Evolutionary conservation across 2,888 invertebrate species (phyloP).

Genomic region (Amblyteles armatorius): DNA sequence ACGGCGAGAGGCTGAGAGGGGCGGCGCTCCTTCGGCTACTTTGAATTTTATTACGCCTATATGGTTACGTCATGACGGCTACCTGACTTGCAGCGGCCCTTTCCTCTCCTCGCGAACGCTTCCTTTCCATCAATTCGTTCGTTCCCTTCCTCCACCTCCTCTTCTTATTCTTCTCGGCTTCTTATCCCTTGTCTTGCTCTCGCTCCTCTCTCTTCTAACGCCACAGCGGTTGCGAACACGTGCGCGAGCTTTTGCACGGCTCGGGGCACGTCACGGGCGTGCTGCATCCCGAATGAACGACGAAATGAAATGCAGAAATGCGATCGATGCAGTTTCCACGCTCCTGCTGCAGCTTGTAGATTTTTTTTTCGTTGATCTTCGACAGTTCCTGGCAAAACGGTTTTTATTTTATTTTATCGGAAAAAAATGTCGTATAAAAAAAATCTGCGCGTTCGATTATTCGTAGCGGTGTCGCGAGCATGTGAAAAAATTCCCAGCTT

Average conservation of each 20-base stretch:
- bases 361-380: too few species aligned
- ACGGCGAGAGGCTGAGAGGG: constrained; percentile 25
- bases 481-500: too few species aligned
- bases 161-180: constrained; percentile 13
- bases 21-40: constrained; percentile 68
- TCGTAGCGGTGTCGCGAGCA: too few species aligned
- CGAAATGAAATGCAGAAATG: constrained; percentile 53
- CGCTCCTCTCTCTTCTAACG: neutral
- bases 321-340: constrained; percentile 21
- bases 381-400: too few species aligned
- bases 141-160: constrained; percentile 29
- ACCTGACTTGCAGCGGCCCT: constrained; percentile 61
- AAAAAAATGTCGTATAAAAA: too few species aligned
- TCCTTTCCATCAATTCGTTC: constrained; percentile 51
- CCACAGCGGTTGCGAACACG: constrained; percentile 37
- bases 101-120: constrained; percentile 21
- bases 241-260: constrained; percentile 51
- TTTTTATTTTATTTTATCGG: too few species aligned
- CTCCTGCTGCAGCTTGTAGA: neutral
- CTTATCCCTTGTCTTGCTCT: constrained; percentile 14
- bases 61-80: constrained; percentile 65
- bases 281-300: constrained; percentile 53
- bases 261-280: constrained; percentile 18
- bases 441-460: too few species aligned
- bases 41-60: constrained; percentile 75